Evolutionary conservation across 2,113 vertebrate genomes (phyloP), one percentile per base, ranked within the genome.

Genomic region (Tautogolabrus adspersus): DNA sequence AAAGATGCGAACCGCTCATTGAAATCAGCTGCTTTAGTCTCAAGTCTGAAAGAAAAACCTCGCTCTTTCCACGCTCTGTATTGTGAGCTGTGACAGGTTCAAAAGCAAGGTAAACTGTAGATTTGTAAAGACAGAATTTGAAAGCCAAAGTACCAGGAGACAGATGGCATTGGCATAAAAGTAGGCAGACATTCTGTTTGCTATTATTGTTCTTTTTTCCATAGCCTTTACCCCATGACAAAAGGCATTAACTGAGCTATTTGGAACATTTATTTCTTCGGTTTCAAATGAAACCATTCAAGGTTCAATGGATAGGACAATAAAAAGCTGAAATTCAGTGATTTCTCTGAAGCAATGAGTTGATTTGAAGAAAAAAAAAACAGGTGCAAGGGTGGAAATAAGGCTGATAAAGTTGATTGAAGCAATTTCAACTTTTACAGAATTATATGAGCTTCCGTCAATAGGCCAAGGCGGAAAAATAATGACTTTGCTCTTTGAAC

Each of bases 401-500:
- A 58, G 68, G 44, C 58, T 66, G 76, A 84, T 88, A 85, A 86
- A 74, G 84, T 84, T 91, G 85, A 88, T 66, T 83, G 54, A 88
- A 81, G 69, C 55, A 77, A 77, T 90, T 85, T 79, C 8, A 62
- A 71, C 60, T 86, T 85, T 80, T 66, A 22, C 59, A 40, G 44
- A 55, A 66, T 73, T 77, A 63, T 47, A 8, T n/a, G 60, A 60
- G 49, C 37, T 38, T 3, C 52, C 2, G 11, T 55, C 40, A 71
- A 77, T 59, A 60, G 75, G 69, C n/a, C 42, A 56, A 66, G 67
- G 66, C 72, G 6, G 6, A 34, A 34, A 80, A 79, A 80, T 87
- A 89, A 92, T 90, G 60, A 83, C 70, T 66, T 64, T 79, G 70
- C 73, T 78, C 84, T 89, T 87, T 88, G 46, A 84, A 73, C 19